phyloP scores from a whole-genome alignment of 2,113 vertebrate genomes.

The Perca flavescens region DNA sequence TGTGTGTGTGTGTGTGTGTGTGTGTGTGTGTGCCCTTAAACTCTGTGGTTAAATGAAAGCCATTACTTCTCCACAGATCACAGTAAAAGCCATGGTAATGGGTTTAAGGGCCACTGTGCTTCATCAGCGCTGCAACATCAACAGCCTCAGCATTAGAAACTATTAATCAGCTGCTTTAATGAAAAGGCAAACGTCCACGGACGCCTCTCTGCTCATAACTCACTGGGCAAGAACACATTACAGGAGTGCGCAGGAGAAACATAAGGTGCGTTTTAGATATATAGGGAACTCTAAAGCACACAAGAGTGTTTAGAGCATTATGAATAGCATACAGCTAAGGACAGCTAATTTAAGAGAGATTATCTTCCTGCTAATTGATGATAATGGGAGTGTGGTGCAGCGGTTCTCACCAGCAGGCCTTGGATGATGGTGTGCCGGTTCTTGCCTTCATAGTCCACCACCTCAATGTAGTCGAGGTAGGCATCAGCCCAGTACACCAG shows the following conservation, averaged over 20 bases:
- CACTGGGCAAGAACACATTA: conserved; percentile 38
- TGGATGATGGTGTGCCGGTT: conserved; percentile 98
- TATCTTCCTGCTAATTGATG: conserved; percentile 1
- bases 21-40: conserved; percentile 43
- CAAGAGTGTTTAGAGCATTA: conserved; percentile 3
- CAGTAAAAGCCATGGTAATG: conserved; percentile 64
- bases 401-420: conserved; percentile 92
- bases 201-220: conserved; percentile 54
- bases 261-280: conserved; percentile 31
- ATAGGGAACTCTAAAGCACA: conserved; percentile 37
- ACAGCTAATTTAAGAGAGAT: background rate
- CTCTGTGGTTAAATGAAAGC: conserved; percentile 69
- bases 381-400: background rate
- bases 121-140: conserved; percentile 43
- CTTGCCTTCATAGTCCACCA: conserved; percentile 97
- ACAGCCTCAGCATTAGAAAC: conserved; percentile 49
- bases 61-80: conserved; percentile 66
- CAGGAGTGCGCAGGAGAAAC: conserved; percentile 41
- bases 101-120: conserved; percentile 63
- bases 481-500: conserved; percentile 98
- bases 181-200: conserved; percentile 68
- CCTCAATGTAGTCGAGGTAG: conserved; percentile 98
- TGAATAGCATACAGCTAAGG: background rate
- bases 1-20: conserved; percentile 1
- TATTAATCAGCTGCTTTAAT: conserved; percentile 75